Percentiles rank a stretch among this genome's conserved stretches.
phyloP scores from a whole-genome alignment of 1,140 invertebrate genomes.

The Bombus sibiricus region DNA sequence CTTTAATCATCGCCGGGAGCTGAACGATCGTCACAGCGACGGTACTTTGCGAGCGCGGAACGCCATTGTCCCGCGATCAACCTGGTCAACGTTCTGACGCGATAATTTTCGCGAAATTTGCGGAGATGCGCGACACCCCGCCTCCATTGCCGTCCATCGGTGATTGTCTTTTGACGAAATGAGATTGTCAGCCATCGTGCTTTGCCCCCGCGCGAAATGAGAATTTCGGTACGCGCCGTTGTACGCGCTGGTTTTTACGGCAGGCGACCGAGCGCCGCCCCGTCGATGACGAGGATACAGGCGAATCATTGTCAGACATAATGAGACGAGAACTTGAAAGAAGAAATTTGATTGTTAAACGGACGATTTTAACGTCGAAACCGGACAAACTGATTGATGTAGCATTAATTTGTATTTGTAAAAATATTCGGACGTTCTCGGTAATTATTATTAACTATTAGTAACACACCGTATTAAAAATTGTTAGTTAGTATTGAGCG shows the following conservation, averaged over 20 bases:
- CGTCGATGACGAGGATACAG: neutral
- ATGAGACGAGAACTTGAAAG: neutral
- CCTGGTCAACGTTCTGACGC: neutral
- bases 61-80: conserved; percentile 25
- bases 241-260: neutral
- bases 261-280: no score
- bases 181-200: conserved; percentile 23
- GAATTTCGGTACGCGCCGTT: neutral
- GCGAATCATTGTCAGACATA: neutral
- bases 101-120: conserved; percentile 49
- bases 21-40: neutral
- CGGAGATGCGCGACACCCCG: neutral
- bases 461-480: no score
- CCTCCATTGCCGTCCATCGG: conserved; percentile 1
- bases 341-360: neutral
- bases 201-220: neutral
- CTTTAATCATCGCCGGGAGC: neutral
- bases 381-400: no score
- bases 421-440: no score
- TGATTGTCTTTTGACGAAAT: conserved; percentile 24
- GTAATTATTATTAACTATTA: no score
- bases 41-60: neutral
- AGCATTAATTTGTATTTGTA: no score
- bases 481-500: no score
- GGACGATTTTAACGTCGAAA: neutral